Base-by-base conservation (phyloP, 2,797 vertebrate genomes). In the Intellagama lesueurii region DNA sequence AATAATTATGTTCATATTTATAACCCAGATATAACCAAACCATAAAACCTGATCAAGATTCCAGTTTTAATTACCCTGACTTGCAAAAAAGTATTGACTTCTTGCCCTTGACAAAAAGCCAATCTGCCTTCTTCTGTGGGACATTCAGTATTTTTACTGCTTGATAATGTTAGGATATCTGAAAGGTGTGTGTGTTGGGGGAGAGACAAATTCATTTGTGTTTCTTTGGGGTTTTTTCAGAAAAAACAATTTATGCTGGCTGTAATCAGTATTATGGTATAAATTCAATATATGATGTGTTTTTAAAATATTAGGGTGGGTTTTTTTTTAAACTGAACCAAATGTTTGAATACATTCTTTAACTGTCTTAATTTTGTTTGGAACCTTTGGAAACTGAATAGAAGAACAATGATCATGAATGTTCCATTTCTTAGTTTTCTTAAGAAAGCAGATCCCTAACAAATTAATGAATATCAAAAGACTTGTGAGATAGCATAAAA, bases 151-250 rank as follows among this genome's bases (percentile, higher is more conserved):
- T 40, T 89, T 88, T 79, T 88, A 47, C 52, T 11, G 88, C 79
- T 78, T 87, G 90, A 89, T 88, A 90, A 35, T 83, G 49, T 64
- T 91, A 86, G 77, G 17, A 30, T 83, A 81, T 44, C 1, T 0
- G 78, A 92, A 92, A 89, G 8, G 32, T 90, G 78, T 60, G 88
- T 93, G 81, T 89, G 86, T 40, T 40, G 40, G 40, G 40, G 40
- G 40, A 40, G 12, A 77, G 78, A 91, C 24, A 88, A 89, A 78
- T 90, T 30, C 91, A 52, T 28, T 89, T 87, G 1, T 82, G 76
- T 81, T 60, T 78, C 92, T 5, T 49, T 92, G 60, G 90, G 90
- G 76, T 2, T 90, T 79, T 90, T 92, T 79, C 81, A 90, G 91
- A 88, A 52, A 85, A 92, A 91, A 60, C n/a, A 26, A 14, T 35